A percentile compares a stretch with the other conserved stretches of the same genome.
phyloP scores from a whole-genome alignment of 2,797 vertebrate genomes.

The Typhlichthys subterraneus region DNA sequence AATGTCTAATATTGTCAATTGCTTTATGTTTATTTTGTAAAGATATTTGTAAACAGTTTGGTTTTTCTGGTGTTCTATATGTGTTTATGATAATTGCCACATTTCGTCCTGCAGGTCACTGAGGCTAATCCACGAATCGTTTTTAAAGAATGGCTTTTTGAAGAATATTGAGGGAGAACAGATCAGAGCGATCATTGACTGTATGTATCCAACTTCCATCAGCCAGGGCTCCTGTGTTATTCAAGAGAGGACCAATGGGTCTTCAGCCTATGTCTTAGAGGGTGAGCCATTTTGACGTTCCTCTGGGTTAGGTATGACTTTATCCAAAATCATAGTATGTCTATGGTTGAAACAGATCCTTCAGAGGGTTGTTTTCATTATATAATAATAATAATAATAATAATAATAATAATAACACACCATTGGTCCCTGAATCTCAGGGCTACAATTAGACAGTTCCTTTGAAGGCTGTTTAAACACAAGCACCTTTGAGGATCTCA shows the following conservation, averaged over 20 bases:
- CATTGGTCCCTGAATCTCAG: too few species aligned
- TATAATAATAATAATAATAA: too few species aligned
- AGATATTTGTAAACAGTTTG: background rate
- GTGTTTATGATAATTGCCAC: background rate
- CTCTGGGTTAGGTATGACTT: constrained; percentile 6
- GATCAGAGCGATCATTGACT: constrained; percentile 68
- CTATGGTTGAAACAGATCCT: too few species aligned
- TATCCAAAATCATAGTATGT: too few species aligned
- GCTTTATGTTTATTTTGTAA: too few species aligned
- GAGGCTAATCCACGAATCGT: constrained; percentile 67
- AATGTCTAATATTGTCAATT: too few species aligned
- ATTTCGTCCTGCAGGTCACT: constrained; percentile 61
- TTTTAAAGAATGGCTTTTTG: constrained; percentile 75
- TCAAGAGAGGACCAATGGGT: constrained; percentile 72
- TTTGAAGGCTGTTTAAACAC: too few species aligned
- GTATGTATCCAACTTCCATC: constrained; percentile 62
- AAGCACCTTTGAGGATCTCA: too few species aligned
- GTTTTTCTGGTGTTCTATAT: background rate
- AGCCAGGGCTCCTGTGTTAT: constrained; percentile 70
- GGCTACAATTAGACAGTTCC: too few species aligned
- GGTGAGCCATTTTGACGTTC: constrained; percentile 59
- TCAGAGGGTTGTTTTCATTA: too few species aligned
- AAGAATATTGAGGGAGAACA: constrained; percentile 73
- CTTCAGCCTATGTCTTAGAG: constrained; percentile 77
- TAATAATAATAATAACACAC: too few species aligned